Evolutionary conservation across 2,797 vertebrate genomes (phyloP).

Genomic region (Epinephelus awoara): DNA sequence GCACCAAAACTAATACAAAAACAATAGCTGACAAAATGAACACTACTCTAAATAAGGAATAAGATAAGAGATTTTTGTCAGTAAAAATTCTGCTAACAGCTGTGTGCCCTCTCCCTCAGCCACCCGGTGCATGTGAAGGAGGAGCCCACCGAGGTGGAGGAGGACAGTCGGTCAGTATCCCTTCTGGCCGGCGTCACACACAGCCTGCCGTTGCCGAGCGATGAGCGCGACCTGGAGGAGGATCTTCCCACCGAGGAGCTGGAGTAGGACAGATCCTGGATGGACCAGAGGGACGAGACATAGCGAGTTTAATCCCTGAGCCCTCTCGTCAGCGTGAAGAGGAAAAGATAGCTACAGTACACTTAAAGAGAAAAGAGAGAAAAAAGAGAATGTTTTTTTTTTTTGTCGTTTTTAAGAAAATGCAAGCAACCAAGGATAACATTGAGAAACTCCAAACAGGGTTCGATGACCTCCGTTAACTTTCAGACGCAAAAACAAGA

Average conservation of each 20-base stretch:
- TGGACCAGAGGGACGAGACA: conserved; percentile 67
- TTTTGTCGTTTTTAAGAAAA: conserved; percentile 67
- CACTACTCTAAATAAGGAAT: no score
- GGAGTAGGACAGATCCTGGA: conserved; percentile 79
- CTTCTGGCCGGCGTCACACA: conserved; percentile 91
- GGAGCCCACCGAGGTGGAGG: conserved; percentile 95
- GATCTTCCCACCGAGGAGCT: conserved; percentile 94
- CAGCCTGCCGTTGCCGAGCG: conserved; percentile 90
- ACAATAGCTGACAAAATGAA: no score
- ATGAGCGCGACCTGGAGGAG: conserved; percentile 96
- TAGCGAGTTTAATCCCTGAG: conserved; percentile 53
- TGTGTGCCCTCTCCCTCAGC: conserved; percentile 74
- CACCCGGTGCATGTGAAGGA: conserved; percentile 98
- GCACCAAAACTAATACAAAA: no score
- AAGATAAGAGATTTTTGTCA: not conserved
- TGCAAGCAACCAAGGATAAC: conserved; percentile 82
- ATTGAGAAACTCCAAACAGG: conserved; percentile 86
- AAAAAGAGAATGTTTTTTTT: conserved; percentile 69
- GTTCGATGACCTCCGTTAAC: conserved; percentile 84
- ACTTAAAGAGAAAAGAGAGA: conserved; percentile 77
- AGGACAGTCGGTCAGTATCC: conserved; percentile 92
- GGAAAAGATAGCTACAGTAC: conserved; percentile 77
- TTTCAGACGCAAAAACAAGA: conserved; percentile 81
- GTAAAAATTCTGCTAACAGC: conserved; percentile 16
- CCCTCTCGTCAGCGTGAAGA: conserved; percentile 67